A percentile compares a stretch with the other conserved stretches of the same genome.
phyloP scores from a whole-genome alignment of 1,140 invertebrate genomes.

The honey bee (Apis mellifera) region Amel_HAv3.1 CM009944.2:1599501-1600000 shows the following conservation, averaged over 20 bases:
- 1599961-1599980: no score
- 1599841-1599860: background rate
- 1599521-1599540: background rate
- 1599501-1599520: background rate
- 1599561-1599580: conserved; percentile 30
- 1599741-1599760: conserved; percentile 46
- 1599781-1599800: conserved; percentile 44
- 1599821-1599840: background rate
- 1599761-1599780: conserved; percentile 41
- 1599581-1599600: conserved; percentile 20
- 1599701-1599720: conserved; percentile 55
- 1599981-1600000: no score
- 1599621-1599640: conserved; percentile 10
- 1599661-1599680: conserved; percentile 51
- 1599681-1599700: conserved; percentile 27
- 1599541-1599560: conserved; percentile 1
- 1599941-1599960: no score
- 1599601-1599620: background rate
- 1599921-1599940: background rate
- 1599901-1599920: background rate
- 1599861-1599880: background rate
- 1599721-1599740: conserved; percentile 31
- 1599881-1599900: background rate
- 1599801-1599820: conserved; percentile 13
- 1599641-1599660: conserved; percentile 48